Evolutionary conservation across 2,888 invertebrate species (phyloP).

Genomic region (Lamproptera curius): DNA sequence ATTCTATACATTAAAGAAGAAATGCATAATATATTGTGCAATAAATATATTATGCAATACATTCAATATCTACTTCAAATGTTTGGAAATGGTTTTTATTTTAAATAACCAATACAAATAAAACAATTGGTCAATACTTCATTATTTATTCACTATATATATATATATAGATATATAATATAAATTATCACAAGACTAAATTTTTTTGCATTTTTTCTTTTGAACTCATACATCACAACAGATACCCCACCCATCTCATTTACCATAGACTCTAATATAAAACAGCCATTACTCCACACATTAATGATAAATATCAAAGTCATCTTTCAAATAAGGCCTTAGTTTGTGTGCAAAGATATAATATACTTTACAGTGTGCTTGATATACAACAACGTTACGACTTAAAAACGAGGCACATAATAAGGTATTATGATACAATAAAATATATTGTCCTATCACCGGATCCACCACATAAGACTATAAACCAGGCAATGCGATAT

Average conservation of each 20-base stretch:
- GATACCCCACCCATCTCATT: constrained; percentile 49
- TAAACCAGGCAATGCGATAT: constrained; percentile 17
- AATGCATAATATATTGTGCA: too few species aligned
- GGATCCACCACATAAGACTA: constrained; percentile 33
- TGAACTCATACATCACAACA: constrained; percentile 76
- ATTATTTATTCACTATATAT: constrained; percentile 73
- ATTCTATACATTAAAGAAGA: too few species aligned
- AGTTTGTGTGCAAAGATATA: constrained; percentile 48
- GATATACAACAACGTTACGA: constrained; percentile 33
- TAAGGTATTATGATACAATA: constrained; percentile 41
- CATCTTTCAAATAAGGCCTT: constrained; percentile 67
- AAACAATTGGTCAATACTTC: constrained; percentile 57
- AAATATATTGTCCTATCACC: constrained; percentile 62
- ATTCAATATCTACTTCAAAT: too few species aligned
- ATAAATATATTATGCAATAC: too few species aligned
- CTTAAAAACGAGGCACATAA: constrained; percentile 48
- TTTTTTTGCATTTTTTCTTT: constrained; percentile 59
- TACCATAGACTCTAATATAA: constrained; percentile 60
- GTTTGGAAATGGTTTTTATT: too few species aligned
- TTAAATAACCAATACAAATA: constrained; percentile 34
- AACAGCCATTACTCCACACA: constrained; percentile 62
- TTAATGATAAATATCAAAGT: constrained; percentile 32
- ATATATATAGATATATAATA: constrained; percentile 71
- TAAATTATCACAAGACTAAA: constrained; percentile 77
- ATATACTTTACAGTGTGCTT: constrained; percentile 40